Conservation (phyloP, 2,797 vertebrate genomes). For the Syngnathus acus region DNA sequence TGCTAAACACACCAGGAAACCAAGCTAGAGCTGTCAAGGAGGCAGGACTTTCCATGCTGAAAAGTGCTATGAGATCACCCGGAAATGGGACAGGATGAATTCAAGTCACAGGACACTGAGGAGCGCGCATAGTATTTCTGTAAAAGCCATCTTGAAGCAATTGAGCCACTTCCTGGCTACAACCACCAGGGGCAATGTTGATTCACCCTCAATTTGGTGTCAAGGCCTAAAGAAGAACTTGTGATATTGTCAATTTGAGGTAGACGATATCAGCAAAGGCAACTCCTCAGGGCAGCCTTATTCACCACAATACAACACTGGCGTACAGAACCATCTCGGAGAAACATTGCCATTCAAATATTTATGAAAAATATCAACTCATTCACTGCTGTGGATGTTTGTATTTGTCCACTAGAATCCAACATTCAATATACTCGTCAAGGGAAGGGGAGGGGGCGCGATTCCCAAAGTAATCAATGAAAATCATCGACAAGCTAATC, state of each 20-base stretch:
- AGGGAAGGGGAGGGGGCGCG: no score
- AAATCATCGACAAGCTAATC: no score
- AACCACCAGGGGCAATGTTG: neutral
- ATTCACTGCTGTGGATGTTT: no score
- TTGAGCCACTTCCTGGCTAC: neutral
- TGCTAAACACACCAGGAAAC: slow-evolving; percentile 63
- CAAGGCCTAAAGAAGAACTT: neutral
- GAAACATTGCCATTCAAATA: neutral
- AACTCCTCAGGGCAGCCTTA: neutral
- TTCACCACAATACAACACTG: neutral
- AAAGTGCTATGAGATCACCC: slow-evolving; percentile 48
- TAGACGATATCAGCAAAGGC: neutral
- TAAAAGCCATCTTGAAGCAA: neutral
- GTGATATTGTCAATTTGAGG: neutral
- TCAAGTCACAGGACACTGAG: slow-evolving; percentile 12
- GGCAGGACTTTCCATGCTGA: slow-evolving; percentile 52
- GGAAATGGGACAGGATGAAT: slow-evolving; percentile 55
- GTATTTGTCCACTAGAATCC: no score
- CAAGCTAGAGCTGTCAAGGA: slow-evolving; percentile 46
- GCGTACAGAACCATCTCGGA: neutral
- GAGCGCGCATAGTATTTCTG: neutral
- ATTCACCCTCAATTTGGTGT: neutral
- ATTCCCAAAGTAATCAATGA: no score
- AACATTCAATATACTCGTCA: no score
- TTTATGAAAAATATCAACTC: no score